phyloP scores from a whole-genome alignment of 2,113 vertebrate genomes.

The Prochilodus magdalenae region DNA sequence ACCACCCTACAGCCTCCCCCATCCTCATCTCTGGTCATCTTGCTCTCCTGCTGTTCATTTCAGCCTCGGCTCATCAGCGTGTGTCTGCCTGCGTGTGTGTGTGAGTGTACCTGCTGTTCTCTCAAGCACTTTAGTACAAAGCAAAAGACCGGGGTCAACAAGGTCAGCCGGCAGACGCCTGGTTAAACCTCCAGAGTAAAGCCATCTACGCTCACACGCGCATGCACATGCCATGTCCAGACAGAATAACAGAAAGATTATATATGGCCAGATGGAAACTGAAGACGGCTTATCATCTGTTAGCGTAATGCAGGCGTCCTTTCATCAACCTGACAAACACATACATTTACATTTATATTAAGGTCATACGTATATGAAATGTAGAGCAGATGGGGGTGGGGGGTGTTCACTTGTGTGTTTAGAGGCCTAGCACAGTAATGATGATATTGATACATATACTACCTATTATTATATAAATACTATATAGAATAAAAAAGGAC shows the following conservation, averaged over 20 bases:
- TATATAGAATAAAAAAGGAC: too few relatives aligned
- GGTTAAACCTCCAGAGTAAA: slow-evolving; percentile 77
- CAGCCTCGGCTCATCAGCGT: slow-evolving; percentile 39
- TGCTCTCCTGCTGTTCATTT: slow-evolving; percentile 56
- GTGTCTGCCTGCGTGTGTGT: slow-evolving; percentile 36
- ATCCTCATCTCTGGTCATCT: slow-evolving; percentile 61
- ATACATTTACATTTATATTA: slow-evolving; percentile 46
- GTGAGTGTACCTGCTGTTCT: slow-evolving; percentile 57
- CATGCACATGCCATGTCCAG: slow-evolving; percentile 28
- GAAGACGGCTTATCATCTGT: slow-evolving; percentile 38
- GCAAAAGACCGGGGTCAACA: slow-evolving; percentile 68
- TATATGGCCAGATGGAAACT: slow-evolving; percentile 58
- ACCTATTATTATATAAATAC: too few relatives aligned
- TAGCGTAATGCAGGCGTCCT: slow-evolving; percentile 31
- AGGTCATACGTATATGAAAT: slow-evolving; percentile 6
- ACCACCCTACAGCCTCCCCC: slow-evolving; percentile 67
- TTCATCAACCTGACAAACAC: slow-evolving; percentile 36
- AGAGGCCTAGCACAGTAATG: not conserved
- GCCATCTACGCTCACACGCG: slow-evolving; percentile 35
- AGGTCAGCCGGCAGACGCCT: slow-evolving; percentile 80
- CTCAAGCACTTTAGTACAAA: slow-evolving; percentile 65
- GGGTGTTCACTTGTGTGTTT: not conserved
- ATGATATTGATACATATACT: too few relatives aligned
- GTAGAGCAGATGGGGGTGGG: not conserved
- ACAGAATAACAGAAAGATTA: slow-evolving; percentile 52